Base-by-base conservation (phyloP, 2,888 invertebrate genomes). In the Melitaea athalia region DNA sequence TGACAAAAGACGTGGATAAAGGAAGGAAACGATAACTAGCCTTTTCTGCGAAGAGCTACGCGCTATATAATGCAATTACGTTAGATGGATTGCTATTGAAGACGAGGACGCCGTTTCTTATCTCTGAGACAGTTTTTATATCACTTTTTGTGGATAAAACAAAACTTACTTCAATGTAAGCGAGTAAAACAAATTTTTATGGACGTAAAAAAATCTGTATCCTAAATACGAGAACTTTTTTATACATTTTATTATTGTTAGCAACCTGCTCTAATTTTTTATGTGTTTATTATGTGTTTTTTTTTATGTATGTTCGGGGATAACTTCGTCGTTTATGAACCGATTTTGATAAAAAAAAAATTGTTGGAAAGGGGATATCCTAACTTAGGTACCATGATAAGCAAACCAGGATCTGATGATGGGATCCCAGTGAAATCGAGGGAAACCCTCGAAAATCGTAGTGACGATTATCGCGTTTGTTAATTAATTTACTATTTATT, bases 91-190 rank as follows among this genome's bases (percentile, higher is more conserved):
- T 59, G 64, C 53, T 60, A 66, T 66, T 66, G 65, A 66, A 66
- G 60, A 60, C 65, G 65, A 66, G 60, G 65, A 64, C 61, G 62
- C 43, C 64, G 52, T 11, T 33, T 69, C 61, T 69, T 69, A 63
- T 59, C 59, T 53, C 52, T 45, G 52, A 53, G 65, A 69, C 59
- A 63, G 59, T 69, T 69, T 69, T 69, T 69, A 66, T 66, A 65
- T 53, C 45, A 66, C 62, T 59, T 69, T 66, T 59, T 49, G 52
- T 53, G 63, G 59, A 69, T 66, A 66, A 69, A 62, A 65, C 61
- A 38, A 62, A 65, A 59, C 53, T 63, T 52, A 59, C 59, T 31
- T 43, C 52, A 45, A 66, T 52, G 42, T 60, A 60, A 17, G 60
- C 33, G 33, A 60, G 50, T 45, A n/a, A 31, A 45, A 65, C 33